Base-by-base conservation (phyloP, 2,113 vertebrate genomes). In the Campylomormyrus tamandua region DNA sequence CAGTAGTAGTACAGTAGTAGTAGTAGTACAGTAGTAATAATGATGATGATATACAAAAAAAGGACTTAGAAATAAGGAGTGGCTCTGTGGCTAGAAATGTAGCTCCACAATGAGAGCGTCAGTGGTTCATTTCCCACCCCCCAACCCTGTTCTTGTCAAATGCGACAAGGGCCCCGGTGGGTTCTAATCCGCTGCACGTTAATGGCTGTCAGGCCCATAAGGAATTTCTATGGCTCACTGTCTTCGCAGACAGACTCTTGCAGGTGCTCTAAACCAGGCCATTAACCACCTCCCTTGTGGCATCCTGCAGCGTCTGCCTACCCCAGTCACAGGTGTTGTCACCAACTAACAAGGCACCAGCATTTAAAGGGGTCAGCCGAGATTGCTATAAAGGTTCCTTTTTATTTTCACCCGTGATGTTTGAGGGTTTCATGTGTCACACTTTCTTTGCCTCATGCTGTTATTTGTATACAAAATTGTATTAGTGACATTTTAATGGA, bases 181-280 rank as follows among this genome's bases (percentile, higher is more conserved):
- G 56, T 49, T 11, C 88, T 49, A 70, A 70, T 70, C 58, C 58
- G 42, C 88, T 50, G 39, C 15, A 56, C 42, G 88, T 89, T 89
- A 89, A 89, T 89, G 62, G 88, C 39, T 89, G 88, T 89, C 88
- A 74, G 62, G 53, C 53, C 35, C 56, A 48, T n/a, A 24, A 56
- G 88, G 88, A 53, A 46, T 89, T 58, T 89, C 56, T 74, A 35
- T 74, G 62, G 42, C 35, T 15, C 35, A 49, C 88, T 89, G 88
- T 89, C 88, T 74, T 53, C 11, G 4, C 88, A 74, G 58, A 31
- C 53, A 35, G 56, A 46, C 88, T 74, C 62, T 77, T 42, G 88
- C 56, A 89, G 88, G 21, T 74, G 58, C 62, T 66, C 35, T 42
- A 89, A 89, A 89, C 70, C 88, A 89, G 62, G 50, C 62, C 88